Base-by-base conservation (phyloP, 2,797 vertebrate species). In the Stomatorhinus walkeri region DNA sequence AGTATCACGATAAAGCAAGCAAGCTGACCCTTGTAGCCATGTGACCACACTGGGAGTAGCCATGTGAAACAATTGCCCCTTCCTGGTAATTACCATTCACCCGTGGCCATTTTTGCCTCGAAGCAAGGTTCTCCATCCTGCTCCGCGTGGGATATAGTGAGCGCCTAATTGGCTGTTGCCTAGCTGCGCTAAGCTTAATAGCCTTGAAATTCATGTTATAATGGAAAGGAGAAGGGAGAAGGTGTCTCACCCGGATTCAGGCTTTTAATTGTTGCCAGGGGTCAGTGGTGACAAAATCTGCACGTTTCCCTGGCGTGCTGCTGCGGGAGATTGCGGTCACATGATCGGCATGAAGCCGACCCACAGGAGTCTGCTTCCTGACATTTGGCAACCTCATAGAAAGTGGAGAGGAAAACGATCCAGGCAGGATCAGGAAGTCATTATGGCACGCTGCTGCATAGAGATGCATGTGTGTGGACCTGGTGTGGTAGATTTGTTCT, bases 301-400 rank as follows among this genome's bases (percentile, higher is more conserved):
- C 76, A 64, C 90, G 89, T 90, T 86, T 89, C 88, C 83, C 90
- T 40, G 84, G 76, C 89, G 88, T 40, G 88, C 87, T 28, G 81
- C 64, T 86, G 87, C 85, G 8, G 87, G 64, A 24, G 83, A 91
- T 85, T 6, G 85, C 9, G 43, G 81, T 8, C 88, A 89, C 49
- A 68, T 84, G 72, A 48, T 14, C 68, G 89, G 88, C 89, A 81
- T 90, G 61, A 19, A 16, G 89, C 56, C 90, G 89, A 92, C 89
- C 90, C 88, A 83, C 90, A 89, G 49, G 10, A 76, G 91, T 88
- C 92, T 91, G 90, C 90, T 91, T 92, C 91, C 90, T 95, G 94
- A 94, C 95, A 95, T 96, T 95, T 94, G 91, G 91, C 8, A 93
- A 92, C 90, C 93, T 94, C 93, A 95, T 96, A 94, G 95, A 95